Evolutionary conservation across 2,113 vertebrate genomes (phyloP).

Genomic region (Budorcas taxicolor): DNA sequence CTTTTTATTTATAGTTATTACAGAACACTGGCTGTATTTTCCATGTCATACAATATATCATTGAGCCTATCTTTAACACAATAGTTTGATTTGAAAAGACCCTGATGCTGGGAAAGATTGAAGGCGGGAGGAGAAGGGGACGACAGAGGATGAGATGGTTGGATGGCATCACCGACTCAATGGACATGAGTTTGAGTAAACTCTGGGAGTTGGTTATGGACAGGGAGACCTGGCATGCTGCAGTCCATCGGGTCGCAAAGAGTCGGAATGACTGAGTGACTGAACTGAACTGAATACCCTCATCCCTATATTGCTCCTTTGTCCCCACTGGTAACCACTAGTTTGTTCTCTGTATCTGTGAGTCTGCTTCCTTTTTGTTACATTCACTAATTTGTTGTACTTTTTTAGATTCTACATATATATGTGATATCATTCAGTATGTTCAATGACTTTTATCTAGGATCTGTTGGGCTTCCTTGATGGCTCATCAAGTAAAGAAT

Average conservation of each 20-base stretch:
- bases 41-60: not conserved
- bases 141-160: accelerated
- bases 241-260: not conserved
- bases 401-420: not conserved
- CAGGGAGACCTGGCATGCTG: not conserved
- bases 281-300: not conserved
- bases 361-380: not conserved
- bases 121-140: not conserved
- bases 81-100: not conserved
- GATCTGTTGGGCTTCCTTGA: not conserved
- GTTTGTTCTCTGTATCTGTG: not conserved
- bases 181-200: not conserved
- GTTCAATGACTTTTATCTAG: not conserved
- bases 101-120: not conserved
- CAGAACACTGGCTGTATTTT: not conserved
- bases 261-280: not conserved
- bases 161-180: not conserved
- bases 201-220: not conserved
- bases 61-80: not conserved
- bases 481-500: not conserved
- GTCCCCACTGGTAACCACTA: not conserved
- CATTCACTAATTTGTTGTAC: not conserved
- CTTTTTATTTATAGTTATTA: not conserved
- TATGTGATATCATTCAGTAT: not conserved
- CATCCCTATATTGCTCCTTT: not conserved